Conservation (phyloP, 2,888 invertebrate species). For the Rhorus exstirpatorius region DNA sequence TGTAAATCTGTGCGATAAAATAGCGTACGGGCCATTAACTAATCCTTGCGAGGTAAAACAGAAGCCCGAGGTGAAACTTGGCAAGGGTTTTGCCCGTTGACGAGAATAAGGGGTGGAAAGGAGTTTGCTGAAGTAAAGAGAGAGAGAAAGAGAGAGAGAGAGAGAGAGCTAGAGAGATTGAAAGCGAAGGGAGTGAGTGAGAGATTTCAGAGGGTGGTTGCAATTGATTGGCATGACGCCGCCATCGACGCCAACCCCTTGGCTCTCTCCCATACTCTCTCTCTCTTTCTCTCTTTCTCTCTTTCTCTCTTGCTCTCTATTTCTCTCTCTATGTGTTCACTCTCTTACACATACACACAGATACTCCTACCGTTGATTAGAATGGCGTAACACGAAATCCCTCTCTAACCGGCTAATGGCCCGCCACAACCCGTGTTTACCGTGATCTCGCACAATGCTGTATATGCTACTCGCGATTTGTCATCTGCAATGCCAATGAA, state of each 20-base stretch:
- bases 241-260: slow-evolving; percentile 78
- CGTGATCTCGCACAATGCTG: slow-evolving; percentile 83
- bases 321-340: not conserved
- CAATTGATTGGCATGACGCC: slow-evolving; percentile 84
- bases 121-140: slow-evolving; percentile 28
- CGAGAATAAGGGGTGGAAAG: slow-evolving; percentile 47
- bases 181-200: slow-evolving; percentile 69
- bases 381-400: slow-evolving; percentile 85
- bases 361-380: slow-evolving; percentile 80
- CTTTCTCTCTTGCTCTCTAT: slow-evolving; percentile 30
- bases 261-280: slow-evolving; percentile 47
- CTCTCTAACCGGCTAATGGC: slow-evolving; percentile 85
- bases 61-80: slow-evolving; percentile 70
- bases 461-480: slow-evolving; percentile 79
- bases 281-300: slow-evolving; percentile 5
- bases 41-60: slow-evolving; percentile 83
- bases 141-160: slow-evolving; percentile 42
- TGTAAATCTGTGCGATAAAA: slow-evolving; percentile 84
- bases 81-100: slow-evolving; percentile 38
- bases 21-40: slow-evolving; percentile 84
- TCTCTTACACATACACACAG: not conserved
- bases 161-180: slow-evolving; percentile 54
- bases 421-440: slow-evolving; percentile 85
- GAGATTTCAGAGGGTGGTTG: slow-evolving; percentile 80
- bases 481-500: slow-evolving; percentile 85